Evolutionary conservation across 2,888 invertebrate genomes (phyloP), one percentile per base, ranked within the genome.

Genomic region (Sipha maydis): DNA sequence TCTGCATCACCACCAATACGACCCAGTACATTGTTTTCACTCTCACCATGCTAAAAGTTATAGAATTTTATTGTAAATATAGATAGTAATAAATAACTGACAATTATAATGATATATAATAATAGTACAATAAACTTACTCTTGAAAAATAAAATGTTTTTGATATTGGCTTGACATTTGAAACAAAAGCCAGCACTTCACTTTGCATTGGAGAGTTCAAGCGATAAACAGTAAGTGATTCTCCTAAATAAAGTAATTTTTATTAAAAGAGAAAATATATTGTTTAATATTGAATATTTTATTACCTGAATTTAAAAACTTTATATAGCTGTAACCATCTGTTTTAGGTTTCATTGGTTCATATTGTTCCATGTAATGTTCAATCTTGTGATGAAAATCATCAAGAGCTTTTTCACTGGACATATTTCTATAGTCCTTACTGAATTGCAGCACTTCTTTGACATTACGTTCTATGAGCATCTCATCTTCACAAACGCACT

Each of bases 1-100:
- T 95, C 94, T 21, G 97, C 95, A 92, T 98, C 97, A 2, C 98
- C 98, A 0, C 98, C 98, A 90, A 98, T 97, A 89, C 96, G 94
- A 0, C 98, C 98, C 25, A 96, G 93, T 4, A 97, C 94, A 92
- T 98, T 98, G 93, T 96, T 97, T 91, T 97, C 96, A 91, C 97
- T 97, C 92, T 98, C 98, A 3, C 98, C 98, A 92, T 98, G 98
- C 96, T 97, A 92, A 56, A 56, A 61, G 25, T 19, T 61, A 61
- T 61, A 3, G 19, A 56, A 56, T 19, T 56, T 11, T 11, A 21
- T 8, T 8, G 19, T 56, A 56, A 56, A 3, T 11, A 56, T 19
- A 56, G 1, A 25, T 92, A 90, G 34, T 28, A 0, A 84, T 38
- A 17, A 41, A 11, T 48, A 41, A 34, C 4, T 85, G 76, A 76